Evolutionary conservation across 2,888 invertebrate genomes (phyloP).

Genomic region (Hydrotaea cyrtoneurina): DNA sequence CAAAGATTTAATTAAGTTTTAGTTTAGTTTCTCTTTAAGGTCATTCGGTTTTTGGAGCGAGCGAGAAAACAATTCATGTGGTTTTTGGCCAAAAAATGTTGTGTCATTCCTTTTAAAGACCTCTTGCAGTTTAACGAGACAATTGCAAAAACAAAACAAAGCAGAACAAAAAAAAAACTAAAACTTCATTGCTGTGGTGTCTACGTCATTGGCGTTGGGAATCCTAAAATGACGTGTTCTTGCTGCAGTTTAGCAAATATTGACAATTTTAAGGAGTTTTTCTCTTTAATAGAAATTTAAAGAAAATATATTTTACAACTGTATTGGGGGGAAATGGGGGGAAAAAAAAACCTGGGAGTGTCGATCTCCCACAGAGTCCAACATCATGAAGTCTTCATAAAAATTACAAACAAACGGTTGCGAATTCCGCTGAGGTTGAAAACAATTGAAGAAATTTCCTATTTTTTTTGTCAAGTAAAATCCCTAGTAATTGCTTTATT

Average conservation of each 20-base stretch:
- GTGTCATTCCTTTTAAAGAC: neutral
- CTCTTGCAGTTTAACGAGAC: neutral
- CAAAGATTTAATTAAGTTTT: constrained; percentile 7
- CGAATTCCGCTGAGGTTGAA: no score
- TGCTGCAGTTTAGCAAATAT: neutral
- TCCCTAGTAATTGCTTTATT: no score
- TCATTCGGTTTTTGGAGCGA: neutral
- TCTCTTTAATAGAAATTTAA: neutral
- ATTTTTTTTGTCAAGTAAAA: no score
- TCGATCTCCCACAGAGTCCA: no score
- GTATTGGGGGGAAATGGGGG: no score
- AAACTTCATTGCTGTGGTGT: neutral
- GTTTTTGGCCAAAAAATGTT: neutral
- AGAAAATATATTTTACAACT: no score
- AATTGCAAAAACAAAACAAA: constrained; percentile 5
- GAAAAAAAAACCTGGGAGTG: no score
- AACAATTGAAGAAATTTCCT: no score
- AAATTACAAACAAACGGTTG: no score
- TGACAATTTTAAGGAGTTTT: neutral
- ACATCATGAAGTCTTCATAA: no score
- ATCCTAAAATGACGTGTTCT: neutral
- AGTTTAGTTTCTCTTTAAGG: constrained; percentile 7
- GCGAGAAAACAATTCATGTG: neutral
- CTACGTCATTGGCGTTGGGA: neutral
- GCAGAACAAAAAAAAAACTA: no score